phyloP scores from a whole-genome alignment of 1,140 invertebrate genomes.

The Melanaphis sacchari region DNA sequence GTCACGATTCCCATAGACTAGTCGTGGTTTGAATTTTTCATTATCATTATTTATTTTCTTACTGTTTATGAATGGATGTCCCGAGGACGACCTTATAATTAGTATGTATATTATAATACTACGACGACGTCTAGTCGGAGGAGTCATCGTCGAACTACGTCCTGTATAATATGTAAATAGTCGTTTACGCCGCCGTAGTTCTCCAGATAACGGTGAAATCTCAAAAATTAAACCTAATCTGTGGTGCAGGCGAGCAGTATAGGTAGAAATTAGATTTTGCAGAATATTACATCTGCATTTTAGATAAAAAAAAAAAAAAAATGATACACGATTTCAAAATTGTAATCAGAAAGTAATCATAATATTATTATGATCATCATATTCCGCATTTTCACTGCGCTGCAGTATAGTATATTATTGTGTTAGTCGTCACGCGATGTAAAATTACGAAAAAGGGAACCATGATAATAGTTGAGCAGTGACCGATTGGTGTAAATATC shows the following conservation, averaged over 20 bases:
- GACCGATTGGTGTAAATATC: not conserved
- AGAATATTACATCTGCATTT: not conserved
- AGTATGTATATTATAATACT: not conserved
- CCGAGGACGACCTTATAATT: not conserved
- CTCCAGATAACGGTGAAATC: not conserved
- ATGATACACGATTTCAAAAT: not conserved
- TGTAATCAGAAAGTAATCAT: not conserved
- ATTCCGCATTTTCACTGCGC: not conserved
- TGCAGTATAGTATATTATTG: not conserved
- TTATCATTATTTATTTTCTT: not conserved
- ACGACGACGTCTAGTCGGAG: not conserved
- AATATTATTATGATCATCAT: not conserved
- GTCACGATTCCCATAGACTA: not conserved
- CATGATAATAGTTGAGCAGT: not conserved
- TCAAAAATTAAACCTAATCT: not conserved
- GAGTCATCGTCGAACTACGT: not conserved
- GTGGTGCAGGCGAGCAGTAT: not conserved
- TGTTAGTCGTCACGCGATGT: not conserved
- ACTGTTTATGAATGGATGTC: not conserved
- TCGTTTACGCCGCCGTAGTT: not conserved
- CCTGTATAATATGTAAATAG: constrained; percentile 26
- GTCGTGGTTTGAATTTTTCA: not conserved
- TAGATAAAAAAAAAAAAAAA: not conserved
- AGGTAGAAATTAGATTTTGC: not conserved
- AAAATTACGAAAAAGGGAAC: not conserved